phyloP scores from a whole-genome alignment of 1,140 invertebrate genomes.

The Conus ventricosus region DNA sequence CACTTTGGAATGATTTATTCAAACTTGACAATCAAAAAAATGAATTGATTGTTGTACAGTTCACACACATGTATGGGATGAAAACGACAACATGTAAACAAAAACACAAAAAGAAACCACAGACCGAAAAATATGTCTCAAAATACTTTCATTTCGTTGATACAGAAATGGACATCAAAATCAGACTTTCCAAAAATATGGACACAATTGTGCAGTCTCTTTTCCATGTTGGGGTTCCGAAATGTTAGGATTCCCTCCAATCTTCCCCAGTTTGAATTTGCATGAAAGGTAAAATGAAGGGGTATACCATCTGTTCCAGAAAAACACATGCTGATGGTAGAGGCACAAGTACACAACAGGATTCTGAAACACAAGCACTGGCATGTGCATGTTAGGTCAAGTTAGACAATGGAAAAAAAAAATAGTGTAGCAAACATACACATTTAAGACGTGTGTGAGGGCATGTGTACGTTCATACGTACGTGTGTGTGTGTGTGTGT shows the following conservation, averaged over 20 bases:
- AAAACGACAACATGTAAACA: neutral
- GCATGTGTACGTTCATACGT: no score
- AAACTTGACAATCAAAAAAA: conserved; percentile 20
- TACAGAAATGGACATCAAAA: neutral
- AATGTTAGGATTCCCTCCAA: neutral
- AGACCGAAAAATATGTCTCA: conserved; percentile 8
- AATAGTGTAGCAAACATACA: no score
- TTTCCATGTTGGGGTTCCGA: neutral
- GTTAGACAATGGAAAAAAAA: no score
- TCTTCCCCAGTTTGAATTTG: neutral
- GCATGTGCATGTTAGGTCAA: no score
- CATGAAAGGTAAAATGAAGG: neutral
- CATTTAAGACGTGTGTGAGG: no score
- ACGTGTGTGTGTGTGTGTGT: no score
- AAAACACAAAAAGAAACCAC: conserved; percentile 1
- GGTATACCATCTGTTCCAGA: neutral
- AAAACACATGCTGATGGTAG: neutral
- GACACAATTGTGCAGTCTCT: neutral
- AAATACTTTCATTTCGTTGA: conserved; percentile 27
- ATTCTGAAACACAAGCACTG: neutral
- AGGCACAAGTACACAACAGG: neutral
- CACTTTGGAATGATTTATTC: conserved; percentile 35
- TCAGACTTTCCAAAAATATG: conserved; percentile 2
- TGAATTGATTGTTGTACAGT: neutral
- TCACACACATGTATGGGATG: neutral